A percentile compares a stretch with the other conserved stretches of the same genome.
These are phyloP conservation scores for Otis tarda DNA, from an alignment of 2,113 vertebrate genomes.

Conservation along the genomic window DNA sequence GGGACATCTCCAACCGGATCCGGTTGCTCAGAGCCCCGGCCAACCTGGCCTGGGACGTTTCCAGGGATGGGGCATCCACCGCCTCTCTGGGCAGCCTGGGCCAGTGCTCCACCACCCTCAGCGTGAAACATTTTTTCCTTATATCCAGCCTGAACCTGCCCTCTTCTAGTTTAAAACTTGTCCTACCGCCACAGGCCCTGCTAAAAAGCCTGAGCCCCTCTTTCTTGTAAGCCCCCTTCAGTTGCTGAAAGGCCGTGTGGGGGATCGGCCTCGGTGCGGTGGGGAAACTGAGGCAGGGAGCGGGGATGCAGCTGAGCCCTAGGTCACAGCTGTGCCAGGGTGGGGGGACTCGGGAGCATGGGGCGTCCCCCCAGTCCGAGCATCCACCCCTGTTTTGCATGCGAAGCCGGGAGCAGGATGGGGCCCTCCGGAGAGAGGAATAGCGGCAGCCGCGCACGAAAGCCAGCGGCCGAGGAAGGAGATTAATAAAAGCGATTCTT, in stretches of 20 bases:
- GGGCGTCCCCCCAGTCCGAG: not conserved
- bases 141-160: not conserved
- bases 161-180: not conserved
- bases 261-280: not conserved
- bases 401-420: not conserved
- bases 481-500: constrained; percentile 66
- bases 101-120: not conserved
- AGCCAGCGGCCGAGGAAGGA: not conserved
- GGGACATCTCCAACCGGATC: not conserved
- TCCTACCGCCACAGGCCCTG: fast-evolving
- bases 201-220: not conserved
- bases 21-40: not conserved
- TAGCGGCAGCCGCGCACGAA: not conserved
- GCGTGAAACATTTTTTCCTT: too few relatives aligned
- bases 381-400: fast-evolving
- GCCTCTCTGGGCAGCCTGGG: not conserved
- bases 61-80: not conserved
- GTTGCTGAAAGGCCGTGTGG: fast-evolving
- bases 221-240: not conserved
- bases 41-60: not conserved
- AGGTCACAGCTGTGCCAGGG: fast-evolving
- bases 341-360: fast-evolving
- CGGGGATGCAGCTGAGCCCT: not conserved
- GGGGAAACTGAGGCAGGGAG: not conserved
- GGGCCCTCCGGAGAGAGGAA: not conserved